Conservation (phyloP, 2,888 invertebrate genomes). For the Zaprionus bogoriensis region DNA sequence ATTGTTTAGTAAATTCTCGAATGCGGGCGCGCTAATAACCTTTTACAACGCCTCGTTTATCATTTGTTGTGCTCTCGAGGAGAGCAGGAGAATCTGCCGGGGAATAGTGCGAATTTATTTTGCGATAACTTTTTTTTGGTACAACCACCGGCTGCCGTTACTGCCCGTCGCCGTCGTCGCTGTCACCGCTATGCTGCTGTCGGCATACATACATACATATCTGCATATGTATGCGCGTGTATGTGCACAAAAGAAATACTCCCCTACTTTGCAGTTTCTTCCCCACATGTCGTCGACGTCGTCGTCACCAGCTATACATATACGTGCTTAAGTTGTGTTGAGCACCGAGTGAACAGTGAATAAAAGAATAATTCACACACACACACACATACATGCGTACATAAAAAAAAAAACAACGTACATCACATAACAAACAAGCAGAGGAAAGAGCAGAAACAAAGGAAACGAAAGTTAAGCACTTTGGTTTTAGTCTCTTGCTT, state of each 20-base stretch:
- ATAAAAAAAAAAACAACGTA: constrained; percentile 38
- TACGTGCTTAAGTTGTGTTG: constrained; percentile 75
- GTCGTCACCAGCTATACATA: constrained; percentile 46
- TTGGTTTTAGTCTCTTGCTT: constrained; percentile 52
- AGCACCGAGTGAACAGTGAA: constrained; percentile 46
- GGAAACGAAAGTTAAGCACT: constrained; percentile 54
- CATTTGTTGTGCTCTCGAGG: constrained; percentile 10
- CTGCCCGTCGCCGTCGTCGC: constrained; percentile 7
- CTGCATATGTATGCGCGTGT: not conserved
- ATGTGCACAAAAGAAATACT: constrained; percentile 45
- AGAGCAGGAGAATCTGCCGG: constrained; percentile 11
- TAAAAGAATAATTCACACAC: constrained; percentile 25
- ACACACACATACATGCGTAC: constrained; percentile 18
- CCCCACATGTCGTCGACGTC: constrained; percentile 60
- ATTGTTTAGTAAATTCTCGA: constrained; percentile 55
- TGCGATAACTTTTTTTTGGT: constrained; percentile 49
- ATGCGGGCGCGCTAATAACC: constrained; percentile 38
- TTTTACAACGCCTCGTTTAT: constrained; percentile 52
- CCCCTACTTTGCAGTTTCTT: constrained; percentile 70
- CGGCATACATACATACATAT: constrained; percentile 7
- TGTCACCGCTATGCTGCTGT: constrained; percentile 22
- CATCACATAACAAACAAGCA: constrained; percentile 44
- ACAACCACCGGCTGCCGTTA: constrained; percentile 65
- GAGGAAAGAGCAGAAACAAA: constrained; percentile 50
- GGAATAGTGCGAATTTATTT: constrained; percentile 58